A percentile compares a stretch with the other conserved stretches of the same genome.
These are phyloP conservation scores for Leptestheria dahalacensis DNA, from an alignment of 1,140 invertebrate species.

Conservation along the genomic window DNA sequence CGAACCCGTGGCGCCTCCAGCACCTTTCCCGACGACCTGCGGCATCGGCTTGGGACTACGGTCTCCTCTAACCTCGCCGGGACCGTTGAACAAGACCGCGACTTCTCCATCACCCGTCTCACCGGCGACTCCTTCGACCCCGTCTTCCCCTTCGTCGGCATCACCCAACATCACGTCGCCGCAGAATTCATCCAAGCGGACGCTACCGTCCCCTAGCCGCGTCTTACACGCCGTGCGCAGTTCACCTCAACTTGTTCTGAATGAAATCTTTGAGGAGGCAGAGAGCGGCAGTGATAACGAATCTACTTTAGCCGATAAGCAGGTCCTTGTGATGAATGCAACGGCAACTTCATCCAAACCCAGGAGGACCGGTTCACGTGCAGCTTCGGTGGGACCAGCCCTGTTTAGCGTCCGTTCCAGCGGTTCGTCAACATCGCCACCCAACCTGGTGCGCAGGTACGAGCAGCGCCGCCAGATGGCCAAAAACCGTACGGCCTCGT, in stretches of 20 bases:
- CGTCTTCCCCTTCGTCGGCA: slow-evolving; percentile 21
- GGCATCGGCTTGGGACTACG: slow-evolving; percentile 19
- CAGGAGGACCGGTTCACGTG: slow-evolving; percentile 17
- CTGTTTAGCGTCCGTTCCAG: slow-evolving; percentile 4
- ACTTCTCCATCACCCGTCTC: slow-evolving; percentile 19
- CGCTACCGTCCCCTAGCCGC: slow-evolving; percentile 28
- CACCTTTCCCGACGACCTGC: slow-evolving; percentile 22
- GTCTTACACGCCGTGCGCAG: slow-evolving; percentile 34
- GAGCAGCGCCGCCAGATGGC: slow-evolving; percentile 53
- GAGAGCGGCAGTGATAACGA: slow-evolving; percentile 15
- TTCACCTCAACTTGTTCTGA: slow-evolving; percentile 44
- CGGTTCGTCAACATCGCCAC: slow-evolving; percentile 23
- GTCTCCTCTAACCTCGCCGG: slow-evolving; percentile 11
- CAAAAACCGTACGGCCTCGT: slow-evolving; percentile 64
- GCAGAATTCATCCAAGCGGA: slow-evolving; percentile 24
- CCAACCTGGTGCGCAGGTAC: slow-evolving; percentile 33
- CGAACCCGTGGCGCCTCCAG: slow-evolving; percentile 16
- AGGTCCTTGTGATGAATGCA: slow-evolving; percentile 22
- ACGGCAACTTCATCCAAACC: slow-evolving; percentile 25
- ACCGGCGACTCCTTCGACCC: slow-evolving; percentile 20
- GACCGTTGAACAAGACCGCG: neutral
- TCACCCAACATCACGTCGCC: slow-evolving; percentile 18
- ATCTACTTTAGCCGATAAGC: neutral
- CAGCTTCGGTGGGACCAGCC: slow-evolving; percentile 16
- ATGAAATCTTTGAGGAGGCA: slow-evolving; percentile 55